Evolutionary conservation across 2,113 vertebrate genomes (phyloP).

Genomic region (Mastomys natalensis): DNA sequence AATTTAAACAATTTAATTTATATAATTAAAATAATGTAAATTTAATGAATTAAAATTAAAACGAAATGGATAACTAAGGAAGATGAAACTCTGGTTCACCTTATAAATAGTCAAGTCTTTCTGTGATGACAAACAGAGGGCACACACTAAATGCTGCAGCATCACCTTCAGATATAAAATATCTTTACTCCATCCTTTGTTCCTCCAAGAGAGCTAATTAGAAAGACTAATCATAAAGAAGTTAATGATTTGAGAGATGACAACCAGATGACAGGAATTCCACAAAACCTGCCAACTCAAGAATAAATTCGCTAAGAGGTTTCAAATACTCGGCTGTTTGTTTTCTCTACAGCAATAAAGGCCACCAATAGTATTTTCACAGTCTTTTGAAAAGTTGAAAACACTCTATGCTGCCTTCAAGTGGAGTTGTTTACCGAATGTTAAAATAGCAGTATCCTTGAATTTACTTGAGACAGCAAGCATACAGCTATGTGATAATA

Average conservation of each 20-base stretch:
- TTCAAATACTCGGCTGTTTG: slow-evolving; percentile 18
- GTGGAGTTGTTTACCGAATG: background rate
- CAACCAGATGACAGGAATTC: slow-evolving; percentile 38
- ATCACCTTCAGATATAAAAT: slow-evolving; percentile 55
- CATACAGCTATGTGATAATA: background rate
- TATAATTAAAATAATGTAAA: background rate
- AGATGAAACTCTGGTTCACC: slow-evolving; percentile 40
- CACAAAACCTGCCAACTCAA: slow-evolving; percentile 55
- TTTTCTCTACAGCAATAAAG: slow-evolving; percentile 12
- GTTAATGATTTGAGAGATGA: slow-evolving; percentile 45
- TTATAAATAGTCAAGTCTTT: slow-evolving; percentile 23
- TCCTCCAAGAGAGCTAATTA: slow-evolving; percentile 68
- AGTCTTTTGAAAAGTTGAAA: slow-evolving; percentile 35
- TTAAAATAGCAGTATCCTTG: slow-evolving; percentile 34
- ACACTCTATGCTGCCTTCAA: background rate
- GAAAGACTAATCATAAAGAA: slow-evolving; percentile 71
- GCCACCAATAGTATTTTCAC: background rate
- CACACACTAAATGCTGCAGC: slow-evolving; percentile 51
- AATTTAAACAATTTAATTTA: background rate
- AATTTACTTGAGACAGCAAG: slow-evolving; percentile 14
- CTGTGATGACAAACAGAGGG: slow-evolving; percentile 32
- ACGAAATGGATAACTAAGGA: slow-evolving; percentile 35
- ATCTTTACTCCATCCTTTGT: slow-evolving; percentile 56
- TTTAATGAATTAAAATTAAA: background rate
- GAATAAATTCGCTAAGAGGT: slow-evolving; percentile 48